A percentile compares a stretch with the other conserved stretches of the same genome.
Evolutionary conservation across 2,888 invertebrate species (phyloP).

Genomic region (Tetramorium bicarinatum): DNA sequence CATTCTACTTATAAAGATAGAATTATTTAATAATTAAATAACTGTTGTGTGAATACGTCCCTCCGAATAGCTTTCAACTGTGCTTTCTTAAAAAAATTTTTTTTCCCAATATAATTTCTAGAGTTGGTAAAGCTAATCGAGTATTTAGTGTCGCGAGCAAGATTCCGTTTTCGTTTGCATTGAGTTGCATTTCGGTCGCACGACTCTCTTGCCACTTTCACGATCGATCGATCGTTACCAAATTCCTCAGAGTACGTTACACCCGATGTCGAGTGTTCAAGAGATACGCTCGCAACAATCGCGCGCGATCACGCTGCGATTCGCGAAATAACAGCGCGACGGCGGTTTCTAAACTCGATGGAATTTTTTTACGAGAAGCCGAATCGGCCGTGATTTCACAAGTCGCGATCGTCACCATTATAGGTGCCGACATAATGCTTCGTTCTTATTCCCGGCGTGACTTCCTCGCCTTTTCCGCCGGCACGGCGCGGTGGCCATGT

Average conservation of each 20-base stretch:
- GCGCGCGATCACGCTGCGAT: not conserved
- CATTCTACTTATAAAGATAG: not conserved
- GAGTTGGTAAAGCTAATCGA: too few species aligned
- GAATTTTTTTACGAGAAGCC: slow-evolving; percentile 47
- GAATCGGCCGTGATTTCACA: slow-evolving; percentile 57
- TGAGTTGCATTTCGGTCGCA: too few species aligned
- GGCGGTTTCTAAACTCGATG: slow-evolving; percentile 40
- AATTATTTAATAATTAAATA: not conserved
- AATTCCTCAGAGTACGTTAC: slow-evolving; percentile 52
- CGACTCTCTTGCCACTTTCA: slow-evolving; percentile 53
- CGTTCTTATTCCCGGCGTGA: slow-evolving; percentile 71
- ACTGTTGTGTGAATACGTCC: not conserved
- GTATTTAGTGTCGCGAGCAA: too few species aligned
- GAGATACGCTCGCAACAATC: slow-evolving; percentile 2
- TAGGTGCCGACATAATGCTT: slow-evolving; percentile 37
- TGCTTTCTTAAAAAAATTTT: not conserved
- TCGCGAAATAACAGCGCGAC: not conserved
- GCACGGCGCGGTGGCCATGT: slow-evolving; percentile 69
- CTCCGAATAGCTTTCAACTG: not conserved
- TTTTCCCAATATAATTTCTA: not conserved
- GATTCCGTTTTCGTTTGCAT: too few species aligned
- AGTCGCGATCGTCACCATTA: slow-evolving; percentile 21
- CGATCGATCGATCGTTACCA: slow-evolving; percentile 45
- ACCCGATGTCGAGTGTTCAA: not conserved
- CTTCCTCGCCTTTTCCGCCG: slow-evolving; percentile 65